Conservation (phyloP, 2,113 vertebrate species). For the Gallinago media region DNA sequence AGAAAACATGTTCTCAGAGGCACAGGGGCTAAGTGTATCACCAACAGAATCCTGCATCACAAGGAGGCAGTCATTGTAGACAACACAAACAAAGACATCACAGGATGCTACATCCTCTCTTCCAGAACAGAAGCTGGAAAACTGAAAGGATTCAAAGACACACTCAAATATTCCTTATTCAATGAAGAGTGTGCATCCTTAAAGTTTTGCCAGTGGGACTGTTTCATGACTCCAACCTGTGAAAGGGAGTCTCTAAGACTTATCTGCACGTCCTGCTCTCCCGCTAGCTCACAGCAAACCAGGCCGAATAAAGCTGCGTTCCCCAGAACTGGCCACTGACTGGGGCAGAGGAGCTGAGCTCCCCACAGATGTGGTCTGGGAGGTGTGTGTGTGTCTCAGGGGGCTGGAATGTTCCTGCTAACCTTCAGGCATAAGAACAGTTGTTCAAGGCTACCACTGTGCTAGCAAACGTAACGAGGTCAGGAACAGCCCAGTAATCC, state of each 20-base stretch:
- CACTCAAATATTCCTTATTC: neutral
- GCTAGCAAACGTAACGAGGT: neutral
- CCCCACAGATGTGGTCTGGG: no score
- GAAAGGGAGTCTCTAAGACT: neutral
- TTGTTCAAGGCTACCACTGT: neutral
- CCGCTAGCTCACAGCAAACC: neutral
- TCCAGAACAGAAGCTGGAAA: neutral
- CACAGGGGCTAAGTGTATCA: neutral
- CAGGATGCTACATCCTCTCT: neutral
- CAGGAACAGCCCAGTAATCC: neutral
- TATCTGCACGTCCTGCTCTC: neutral
- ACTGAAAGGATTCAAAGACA: neutral
- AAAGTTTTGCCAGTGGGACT: neutral
- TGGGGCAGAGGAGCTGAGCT: neutral
- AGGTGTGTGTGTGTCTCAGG: neutral
- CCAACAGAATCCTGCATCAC: neutral
- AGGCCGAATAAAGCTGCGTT: neutral
- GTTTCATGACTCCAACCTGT: neutral
- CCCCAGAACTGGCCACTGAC: neutral
- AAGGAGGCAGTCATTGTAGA: neutral
- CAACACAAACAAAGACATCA: neutral
- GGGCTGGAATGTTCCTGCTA: neutral
- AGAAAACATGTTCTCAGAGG: neutral
- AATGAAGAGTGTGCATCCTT: neutral
- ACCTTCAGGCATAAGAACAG: neutral